Conservation (phyloP, 2,888 invertebrate genomes). For the Caradrina kadenii region DNA sequence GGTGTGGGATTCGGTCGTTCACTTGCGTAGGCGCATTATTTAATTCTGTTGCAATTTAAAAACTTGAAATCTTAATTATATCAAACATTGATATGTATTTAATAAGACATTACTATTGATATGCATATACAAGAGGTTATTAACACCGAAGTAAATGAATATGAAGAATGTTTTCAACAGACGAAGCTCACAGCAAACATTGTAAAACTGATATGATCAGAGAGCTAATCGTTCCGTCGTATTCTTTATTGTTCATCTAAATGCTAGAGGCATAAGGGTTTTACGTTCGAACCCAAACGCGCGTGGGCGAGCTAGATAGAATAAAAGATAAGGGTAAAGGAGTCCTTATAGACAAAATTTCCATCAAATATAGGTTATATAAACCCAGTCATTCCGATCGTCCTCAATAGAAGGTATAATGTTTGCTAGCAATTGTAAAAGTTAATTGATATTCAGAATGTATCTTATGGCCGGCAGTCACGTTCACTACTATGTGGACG, state of each 20-base stretch:
- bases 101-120: conserved; percentile 16
- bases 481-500: conserved; percentile 73
- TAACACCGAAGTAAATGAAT: conserved; percentile 15
- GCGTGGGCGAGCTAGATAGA: conserved; percentile 49
- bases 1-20: conserved; percentile 65
- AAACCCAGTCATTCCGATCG: conserved; percentile 52
- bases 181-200: conserved; percentile 17
- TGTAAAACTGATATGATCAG: conserved; percentile 41
- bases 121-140: conserved; percentile 5
- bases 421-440: conserved; percentile 71
- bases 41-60: conserved; percentile 26
- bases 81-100: conserved; percentile 13
- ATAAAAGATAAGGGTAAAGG: conserved; percentile 54
- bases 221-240: conserved; percentile 30
- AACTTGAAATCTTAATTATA: conserved; percentile 42
- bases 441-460: conserved; percentile 79
- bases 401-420: conserved; percentile 64
- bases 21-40: conserved; percentile 68
- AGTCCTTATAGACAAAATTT: conserved; percentile 25
- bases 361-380: conserved; percentile 50
- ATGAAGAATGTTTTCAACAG: conserved; percentile 23
- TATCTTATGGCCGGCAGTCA: conserved; percentile 75
- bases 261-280: conserved; percentile 33
- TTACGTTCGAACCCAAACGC: conserved; percentile 28
- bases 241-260: conserved; percentile 41